Base-by-base conservation (phyloP, 2,797 vertebrate species). In the Notolepis coatsorum region DNA sequence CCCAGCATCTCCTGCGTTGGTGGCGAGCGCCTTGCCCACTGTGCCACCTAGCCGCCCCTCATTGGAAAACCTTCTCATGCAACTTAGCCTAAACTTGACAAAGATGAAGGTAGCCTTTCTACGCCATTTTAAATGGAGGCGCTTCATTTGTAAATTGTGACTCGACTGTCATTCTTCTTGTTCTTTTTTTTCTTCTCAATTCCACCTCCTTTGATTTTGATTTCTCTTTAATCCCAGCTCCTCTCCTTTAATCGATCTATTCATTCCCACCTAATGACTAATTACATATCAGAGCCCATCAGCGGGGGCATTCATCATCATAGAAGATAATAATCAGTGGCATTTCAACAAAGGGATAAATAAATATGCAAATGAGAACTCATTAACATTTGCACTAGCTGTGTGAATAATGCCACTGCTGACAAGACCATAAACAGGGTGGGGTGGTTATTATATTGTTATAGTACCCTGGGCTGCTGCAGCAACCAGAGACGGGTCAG, bases 311-410 rank as follows among this genome's bases (percentile, higher is more conserved):
- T 99, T 97, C 95, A 98, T 99, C 96, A 98, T 96, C 94, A 94
- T 96, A 96, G 94, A 96, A 96, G 93, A 91, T 97, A 98, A 97
- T 98, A 97, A 98, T 97, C 97, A 98, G 97, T 98, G 98, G 96
- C 97, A 98, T 99, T 98, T 98, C 93, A 96, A 99, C 97, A 99
- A 99, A 98, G 95, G 93, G 95, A 96, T 96, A 97, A 96, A 96
- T 95, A 96, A 97, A 98, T 96, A 99, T 99, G 98, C 97, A 99
- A 99, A 99, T 99, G 95, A 95, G 95, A 92, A 89, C 95, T 98
- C 96, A 98, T 99, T 99, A 99, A 97, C 97, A 99, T 99, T 99
- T 98, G 95, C 94, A 96, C 95, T 95, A 92, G 95, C 95, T 96
- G 95, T 97, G 96, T 97, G 95, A 99, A 97, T 98, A 98, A 99